Evolutionary conservation across 2,888 invertebrate genomes (phyloP), one percentile per base, ranked within the genome.

Genomic region (Pristionchus maxplancki): DNA sequence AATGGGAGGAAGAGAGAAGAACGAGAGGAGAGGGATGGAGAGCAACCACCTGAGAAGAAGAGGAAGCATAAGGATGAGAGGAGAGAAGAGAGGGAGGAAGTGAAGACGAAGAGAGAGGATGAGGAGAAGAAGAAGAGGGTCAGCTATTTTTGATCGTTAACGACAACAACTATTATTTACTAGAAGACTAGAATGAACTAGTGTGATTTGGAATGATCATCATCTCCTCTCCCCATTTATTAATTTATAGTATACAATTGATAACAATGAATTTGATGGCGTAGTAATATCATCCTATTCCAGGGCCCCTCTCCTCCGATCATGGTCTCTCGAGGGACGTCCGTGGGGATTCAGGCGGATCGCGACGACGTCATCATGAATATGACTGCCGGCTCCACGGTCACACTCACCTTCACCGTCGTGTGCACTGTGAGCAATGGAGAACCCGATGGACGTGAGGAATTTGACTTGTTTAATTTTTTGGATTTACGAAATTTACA

Each of bases 361-460:
- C 37, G 85, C 37, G 85, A 62, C 13, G 85, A 85, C 13, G 9
- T 17, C 44, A 64, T 85, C 17, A 24, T 85, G 64, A 44, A 62
- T 85, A 15, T 64, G 13, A 34, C 62, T 20, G 85, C 64, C 15
- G 85, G 85, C n/a, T 85, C 85, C 1, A 5, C 40, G 9, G 17
- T 85, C 85, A 85, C 85, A 9, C 62, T 85, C 44, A 62, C 85
- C 6, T 37, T 85, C 62, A 85, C 85, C n/a, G 28, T 85, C 20
- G 37, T 8, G 4, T 40, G n/a, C 44, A 48, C 28, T 3, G 28
- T 53, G 31, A 53, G n/a, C 24, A 82, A 11, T 48, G 82, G 50
- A 48, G 28, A 48, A 15, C 11, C 28, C 34, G 34, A 53, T 82
- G 82, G 82, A 44, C 31, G 44, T 44, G 17, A 50, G 50, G 5